phyloP scores from a whole-genome alignment of 1,140 invertebrate genomes.

The Rhyacophila brunnea region DNA sequence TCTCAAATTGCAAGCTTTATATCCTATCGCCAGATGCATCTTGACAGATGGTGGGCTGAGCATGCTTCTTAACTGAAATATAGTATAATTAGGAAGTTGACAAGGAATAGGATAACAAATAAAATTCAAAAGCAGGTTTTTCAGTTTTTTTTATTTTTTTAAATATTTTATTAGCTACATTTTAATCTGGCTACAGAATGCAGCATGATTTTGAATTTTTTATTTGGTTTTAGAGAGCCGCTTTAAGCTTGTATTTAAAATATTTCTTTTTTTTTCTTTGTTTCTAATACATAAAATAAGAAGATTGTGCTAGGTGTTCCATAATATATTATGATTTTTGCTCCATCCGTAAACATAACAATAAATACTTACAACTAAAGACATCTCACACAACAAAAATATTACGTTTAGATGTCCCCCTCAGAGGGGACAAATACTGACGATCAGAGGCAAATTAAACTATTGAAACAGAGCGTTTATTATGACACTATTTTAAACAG shows the following conservation, averaged over 20 bases:
- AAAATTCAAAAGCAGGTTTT: constrained; percentile 13
- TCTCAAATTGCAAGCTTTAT: no score
- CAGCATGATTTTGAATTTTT: constrained; percentile 29
- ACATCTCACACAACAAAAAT: no score
- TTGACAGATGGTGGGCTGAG: no score
- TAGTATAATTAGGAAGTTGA: no score
- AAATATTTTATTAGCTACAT: constrained; percentile 32
- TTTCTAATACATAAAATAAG: constrained; percentile 31
- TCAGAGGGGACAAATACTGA: no score
- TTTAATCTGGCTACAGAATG: constrained; percentile 30
- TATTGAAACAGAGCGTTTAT: no score
- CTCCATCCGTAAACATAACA: constrained; percentile 9
- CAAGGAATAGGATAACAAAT: not conserved
- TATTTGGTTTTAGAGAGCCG: constrained; percentile 33
- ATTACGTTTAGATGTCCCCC: no score
- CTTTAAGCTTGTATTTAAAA: constrained; percentile 27
- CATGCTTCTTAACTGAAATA: no score
- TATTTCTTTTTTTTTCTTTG: constrained; percentile 24
- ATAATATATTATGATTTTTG: constrained; percentile 10
- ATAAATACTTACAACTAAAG: not conserved
- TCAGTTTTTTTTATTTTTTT: constrained; percentile 32
- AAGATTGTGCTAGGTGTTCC: constrained; percentile 27
- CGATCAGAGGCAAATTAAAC: no score
- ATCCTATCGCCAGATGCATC: no score
- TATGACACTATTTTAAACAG: no score